phyloP scores from a whole-genome alignment of 1,140 invertebrate genomes.

The Drosophila pallidifrons region DNA sequence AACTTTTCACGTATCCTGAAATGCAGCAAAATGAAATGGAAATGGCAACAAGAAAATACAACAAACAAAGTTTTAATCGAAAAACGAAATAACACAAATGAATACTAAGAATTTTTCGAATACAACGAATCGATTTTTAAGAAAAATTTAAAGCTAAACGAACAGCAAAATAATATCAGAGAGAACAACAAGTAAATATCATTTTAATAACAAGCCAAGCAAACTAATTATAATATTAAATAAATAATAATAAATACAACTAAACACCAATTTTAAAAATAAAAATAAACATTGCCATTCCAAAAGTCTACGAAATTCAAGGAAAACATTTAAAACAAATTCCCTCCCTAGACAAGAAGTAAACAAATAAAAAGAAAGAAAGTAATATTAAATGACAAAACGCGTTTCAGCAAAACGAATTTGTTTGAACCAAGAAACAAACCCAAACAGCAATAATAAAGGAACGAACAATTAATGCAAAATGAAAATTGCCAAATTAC shows the following conservation, averaged over 20 bases:
- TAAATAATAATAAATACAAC: constrained; percentile 27
- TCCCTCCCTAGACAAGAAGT: constrained; percentile 66
- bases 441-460: constrained; percentile 59
- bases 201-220: constrained; percentile 11
- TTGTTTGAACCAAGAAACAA: constrained; percentile 60
- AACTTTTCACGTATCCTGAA: not conserved
- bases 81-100: constrained; percentile 22
- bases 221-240: constrained; percentile 21
- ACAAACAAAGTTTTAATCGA: constrained; percentile 21
- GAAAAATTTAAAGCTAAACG: constrained; percentile 66
- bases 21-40: constrained; percentile 27
- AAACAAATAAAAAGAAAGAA: constrained; percentile 6
- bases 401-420: constrained; percentile 78
- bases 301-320: constrained; percentile 49
- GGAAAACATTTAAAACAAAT: constrained; percentile 53
- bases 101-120: constrained; percentile 76
- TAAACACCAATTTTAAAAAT: constrained; percentile 5
- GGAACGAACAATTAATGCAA: constrained; percentile 45
- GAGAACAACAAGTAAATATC: constrained; percentile 12
- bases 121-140: constrained; percentile 83
- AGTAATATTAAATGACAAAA: constrained; percentile 55
- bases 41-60: constrained; percentile 10
- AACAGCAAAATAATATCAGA: constrained; percentile 25
- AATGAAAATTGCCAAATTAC: constrained; percentile 71
- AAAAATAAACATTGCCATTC: constrained; percentile 51